Percentiles rank a stretch among this genome's conserved stretches.
phyloP scores from a whole-genome alignment of 2,888 invertebrate genomes.

The Clusia tigrina region DNA sequence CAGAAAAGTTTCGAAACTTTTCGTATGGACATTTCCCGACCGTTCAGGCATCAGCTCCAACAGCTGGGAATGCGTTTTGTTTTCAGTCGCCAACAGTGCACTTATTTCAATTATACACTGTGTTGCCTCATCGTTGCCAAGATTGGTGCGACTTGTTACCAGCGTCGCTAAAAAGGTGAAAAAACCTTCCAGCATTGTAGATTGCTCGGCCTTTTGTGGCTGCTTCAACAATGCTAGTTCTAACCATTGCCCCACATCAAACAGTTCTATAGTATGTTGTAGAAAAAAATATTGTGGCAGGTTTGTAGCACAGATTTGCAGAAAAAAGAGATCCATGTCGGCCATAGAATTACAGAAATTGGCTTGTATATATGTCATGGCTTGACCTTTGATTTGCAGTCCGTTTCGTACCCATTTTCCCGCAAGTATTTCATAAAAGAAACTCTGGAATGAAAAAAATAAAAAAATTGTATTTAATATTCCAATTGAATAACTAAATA shows the following conservation, averaged over 20 bases:
- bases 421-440: constrained; percentile 93
- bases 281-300: constrained; percentile 86
- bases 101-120: constrained; percentile 90
- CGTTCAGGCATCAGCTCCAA: constrained; percentile 96
- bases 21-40: constrained; percentile 88
- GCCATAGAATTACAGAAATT: constrained; percentile 99
- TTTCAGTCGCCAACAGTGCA: constrained; percentile 89
- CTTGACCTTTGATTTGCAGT: constrained; percentile 97
- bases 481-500: too few species aligned
- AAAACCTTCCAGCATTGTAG: constrained; percentile 92
- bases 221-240: constrained; percentile 76
- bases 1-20: constrained; percentile 86
- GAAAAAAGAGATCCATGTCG: constrained; percentile 93
- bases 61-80: constrained; percentile 95
- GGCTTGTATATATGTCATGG: constrained; percentile 98
- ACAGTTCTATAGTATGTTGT: constrained; percentile 88
- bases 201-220: constrained; percentile 81
- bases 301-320: constrained; percentile 92
- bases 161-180: constrained; percentile 90
- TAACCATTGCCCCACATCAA: constrained; percentile 87
- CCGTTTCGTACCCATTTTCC: constrained; percentile 98
- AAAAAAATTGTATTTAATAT: too few species aligned
- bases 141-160: constrained; percentile 86
- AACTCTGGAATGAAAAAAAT: too few species aligned
- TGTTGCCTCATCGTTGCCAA: constrained; percentile 71